These are phyloP conservation scores for Bradypodion ventrale DNA, from an alignment of 2,797 vertebrate species.

Conservation along the genomic window DNA sequence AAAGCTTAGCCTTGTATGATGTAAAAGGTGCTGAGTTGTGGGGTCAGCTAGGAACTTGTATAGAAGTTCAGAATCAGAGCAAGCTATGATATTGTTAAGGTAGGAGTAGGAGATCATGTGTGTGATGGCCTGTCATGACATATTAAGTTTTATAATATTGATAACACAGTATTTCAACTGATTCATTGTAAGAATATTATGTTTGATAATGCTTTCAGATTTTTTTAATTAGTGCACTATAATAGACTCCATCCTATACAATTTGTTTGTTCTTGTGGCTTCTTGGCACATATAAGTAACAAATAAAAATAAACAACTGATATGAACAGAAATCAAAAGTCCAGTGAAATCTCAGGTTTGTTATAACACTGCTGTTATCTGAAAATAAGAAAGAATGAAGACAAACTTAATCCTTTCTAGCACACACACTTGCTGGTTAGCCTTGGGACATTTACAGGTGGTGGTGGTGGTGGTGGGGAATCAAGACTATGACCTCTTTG, in stretches of 20 bases:
- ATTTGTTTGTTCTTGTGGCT: neutral
- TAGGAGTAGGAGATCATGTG: no score
- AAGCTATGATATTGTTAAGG: neutral
- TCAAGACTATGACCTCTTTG: neutral
- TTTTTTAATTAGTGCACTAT: neutral
- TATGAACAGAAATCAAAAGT: neutral
- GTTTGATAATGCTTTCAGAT: neutral
- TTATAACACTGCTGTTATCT: neutral
- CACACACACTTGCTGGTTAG: neutral
- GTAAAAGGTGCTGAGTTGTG: neutral
- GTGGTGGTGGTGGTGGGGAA: no score
- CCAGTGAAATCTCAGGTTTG: neutral
- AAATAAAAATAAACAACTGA: neutral
- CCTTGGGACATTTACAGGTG: neutral
- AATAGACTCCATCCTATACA: neutral
- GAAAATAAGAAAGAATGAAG: neutral
- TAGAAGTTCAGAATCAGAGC: neutral
- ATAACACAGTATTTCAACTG: neutral
- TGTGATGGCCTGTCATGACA: neutral
- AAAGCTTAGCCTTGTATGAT: neutral
- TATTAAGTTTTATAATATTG: neutral
- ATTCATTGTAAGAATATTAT: neutral
- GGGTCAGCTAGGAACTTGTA: neutral
- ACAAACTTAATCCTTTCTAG: neutral
- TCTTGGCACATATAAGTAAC: neutral